A percentile compares a stretch with the other conserved stretches of the same genome.
phyloP scores from a whole-genome alignment of 2,797 vertebrate genomes.

The Peromyscus nudipes region DNA sequence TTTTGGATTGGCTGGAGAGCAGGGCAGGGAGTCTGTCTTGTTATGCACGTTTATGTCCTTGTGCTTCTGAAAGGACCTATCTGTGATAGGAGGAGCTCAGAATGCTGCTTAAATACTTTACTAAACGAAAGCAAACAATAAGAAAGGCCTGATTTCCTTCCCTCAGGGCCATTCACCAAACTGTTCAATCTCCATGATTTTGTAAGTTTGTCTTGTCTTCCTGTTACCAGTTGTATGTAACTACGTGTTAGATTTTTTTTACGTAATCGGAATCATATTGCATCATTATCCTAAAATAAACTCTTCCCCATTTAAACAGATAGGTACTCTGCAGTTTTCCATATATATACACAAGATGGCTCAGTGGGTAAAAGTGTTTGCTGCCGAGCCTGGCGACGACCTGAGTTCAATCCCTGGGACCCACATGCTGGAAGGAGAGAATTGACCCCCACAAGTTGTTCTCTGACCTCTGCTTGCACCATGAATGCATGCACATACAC shows the following conservation, averaged over 20 bases:
- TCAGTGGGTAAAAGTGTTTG: background rate
- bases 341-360: background rate
- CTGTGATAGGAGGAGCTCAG: background rate
- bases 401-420: background rate
- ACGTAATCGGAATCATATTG: background rate
- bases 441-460: too few relatives aligned
- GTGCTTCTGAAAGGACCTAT: background rate
- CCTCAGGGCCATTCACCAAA: background rate
- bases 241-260: background rate
- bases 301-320: background rate
- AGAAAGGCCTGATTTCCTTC: background rate
- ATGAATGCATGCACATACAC: too few relatives aligned
- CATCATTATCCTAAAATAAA: background rate
- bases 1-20: background rate
- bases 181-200: background rate
- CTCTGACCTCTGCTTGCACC: background rate
- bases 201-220: background rate
- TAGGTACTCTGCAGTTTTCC: background rate
- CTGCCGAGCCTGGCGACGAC: background rate
- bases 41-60: background rate
- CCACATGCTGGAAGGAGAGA: background rate
- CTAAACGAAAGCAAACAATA: background rate
- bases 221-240: background rate
- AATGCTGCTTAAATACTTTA: constrained; percentile 11
- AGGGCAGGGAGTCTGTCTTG: background rate